These are phyloP conservation scores for Rana temporaria DNA, from an alignment of 2,113 vertebrate species.

Conservation along the genomic window DNA sequence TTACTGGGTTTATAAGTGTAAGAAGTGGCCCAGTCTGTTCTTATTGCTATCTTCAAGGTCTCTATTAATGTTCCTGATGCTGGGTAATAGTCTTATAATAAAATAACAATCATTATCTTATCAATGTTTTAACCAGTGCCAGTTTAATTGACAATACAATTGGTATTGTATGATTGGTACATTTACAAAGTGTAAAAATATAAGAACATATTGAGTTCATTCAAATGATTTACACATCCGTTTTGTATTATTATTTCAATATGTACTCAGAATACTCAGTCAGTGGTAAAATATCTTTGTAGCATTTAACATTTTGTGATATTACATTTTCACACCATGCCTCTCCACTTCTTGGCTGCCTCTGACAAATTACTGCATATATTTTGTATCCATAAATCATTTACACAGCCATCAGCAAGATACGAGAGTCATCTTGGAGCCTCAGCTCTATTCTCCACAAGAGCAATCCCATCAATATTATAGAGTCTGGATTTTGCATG, in stretches of 20 bases:
- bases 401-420: slow-evolving; percentile 29
- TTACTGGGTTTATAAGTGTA: too few relatives aligned
- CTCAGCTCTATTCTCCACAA: neutral
- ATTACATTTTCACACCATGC: neutral
- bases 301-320: neutral
- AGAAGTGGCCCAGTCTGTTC: too few relatives aligned
- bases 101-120: too few relatives aligned
- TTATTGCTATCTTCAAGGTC: too few relatives aligned
- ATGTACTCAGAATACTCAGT: neutral
- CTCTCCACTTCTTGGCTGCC: neutral
- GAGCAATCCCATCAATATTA: slow-evolving; percentile 30
- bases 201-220: too few relatives aligned
- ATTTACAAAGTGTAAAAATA: too few relatives aligned
- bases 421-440: slow-evolving; percentile 16
- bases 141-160: too few relatives aligned
- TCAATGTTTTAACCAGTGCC: too few relatives aligned
- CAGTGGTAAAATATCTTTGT: neutral
- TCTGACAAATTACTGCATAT: slow-evolving; percentile 33
- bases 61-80: too few relatives aligned
- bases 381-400: slow-evolving; percentile 28
- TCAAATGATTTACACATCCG: neutral
- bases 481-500: neutral
- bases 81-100: too few relatives aligned
- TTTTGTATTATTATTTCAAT: neutral
- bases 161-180: too few relatives aligned